Base-by-base conservation (phyloP, 2,113 vertebrate genomes). In the Arizona elegans region DNA sequence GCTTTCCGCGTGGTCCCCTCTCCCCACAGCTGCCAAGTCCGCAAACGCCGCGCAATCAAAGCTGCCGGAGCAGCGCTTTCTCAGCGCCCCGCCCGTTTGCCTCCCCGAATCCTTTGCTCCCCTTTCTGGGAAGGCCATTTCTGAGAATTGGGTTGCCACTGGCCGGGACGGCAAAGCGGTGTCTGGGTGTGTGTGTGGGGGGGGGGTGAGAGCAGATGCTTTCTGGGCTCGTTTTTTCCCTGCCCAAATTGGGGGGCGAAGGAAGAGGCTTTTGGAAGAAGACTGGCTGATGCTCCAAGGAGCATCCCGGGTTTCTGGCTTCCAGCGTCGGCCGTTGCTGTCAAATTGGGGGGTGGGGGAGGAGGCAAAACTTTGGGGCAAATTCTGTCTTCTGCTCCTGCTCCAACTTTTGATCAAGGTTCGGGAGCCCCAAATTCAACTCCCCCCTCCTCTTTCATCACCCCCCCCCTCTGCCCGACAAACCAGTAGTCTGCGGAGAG, bases 171-270 rank as follows among this genome's bases (percentile, higher is more conserved):
- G 62, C 11, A 4, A 29, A 13, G n/a, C 5, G 29, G 3, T 12
- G 8, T 50, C 7, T 0, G 1, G 13, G n/a, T 0, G n/a, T 0
- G 70, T n/a, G n/a, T n/a, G n/a, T 1, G 6, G 1, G 1, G 13
- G n/a, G 1, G 29, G 1, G 65, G 12, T 1, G 6, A 12, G 8
- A 4, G 26, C 1, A 65, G 62, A 7, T 81, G 38, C 7, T 15
- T 17, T 38, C n/a, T 3, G 65, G 29, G 2, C 70, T n/a, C 13
- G 13, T 75, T 33, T 33, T 33, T 75, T 19, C 15, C 15, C 6
- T 19, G 70, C 70, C n/a, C 33, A 2, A 19, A 5, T 33, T 33
- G 0, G 29, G 29, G 59, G 24, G 9, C 15, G n/a, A 38, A 38
- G n/a, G 70, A 75, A 75, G n/a, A 38, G n/a, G 13, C 70, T 38